phyloP scores from a whole-genome alignment of 2,113 vertebrate genomes.

The Crypturellus undulatus region DNA sequence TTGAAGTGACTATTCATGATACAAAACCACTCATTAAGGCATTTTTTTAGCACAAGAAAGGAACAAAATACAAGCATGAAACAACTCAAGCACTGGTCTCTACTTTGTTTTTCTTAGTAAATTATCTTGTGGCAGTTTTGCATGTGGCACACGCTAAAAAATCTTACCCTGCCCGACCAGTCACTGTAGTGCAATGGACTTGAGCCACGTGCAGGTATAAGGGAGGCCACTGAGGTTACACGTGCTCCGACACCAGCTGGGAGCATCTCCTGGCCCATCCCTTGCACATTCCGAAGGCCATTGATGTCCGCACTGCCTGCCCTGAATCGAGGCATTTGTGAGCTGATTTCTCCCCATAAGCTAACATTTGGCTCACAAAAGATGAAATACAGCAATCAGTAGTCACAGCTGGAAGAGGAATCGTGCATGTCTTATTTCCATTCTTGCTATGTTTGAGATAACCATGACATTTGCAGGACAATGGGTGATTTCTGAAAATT shows the following conservation, averaged over 20 bases:
- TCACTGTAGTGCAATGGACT: background rate
- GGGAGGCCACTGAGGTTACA: background rate
- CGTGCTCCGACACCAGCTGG: fast-evolving
- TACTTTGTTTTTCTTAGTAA: background rate
- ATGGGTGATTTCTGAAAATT: background rate
- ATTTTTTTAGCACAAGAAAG: background rate
- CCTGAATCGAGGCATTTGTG: background rate
- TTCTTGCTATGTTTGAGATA: background rate
- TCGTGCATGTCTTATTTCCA: background rate
- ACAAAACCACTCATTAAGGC: background rate
- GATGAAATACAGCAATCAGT: background rate
- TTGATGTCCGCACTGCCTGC: background rate
- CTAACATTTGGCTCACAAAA: background rate
- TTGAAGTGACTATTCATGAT: background rate
- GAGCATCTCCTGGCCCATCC: background rate
- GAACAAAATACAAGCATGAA: background rate
- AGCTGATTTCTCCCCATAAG: background rate
- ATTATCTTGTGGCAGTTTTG: background rate
- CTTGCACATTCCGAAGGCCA: background rate
- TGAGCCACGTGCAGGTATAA: background rate
- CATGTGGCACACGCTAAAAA: background rate
- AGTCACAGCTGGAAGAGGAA: background rate
- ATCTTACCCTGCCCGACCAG: fast-evolving
- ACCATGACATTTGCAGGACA: background rate
- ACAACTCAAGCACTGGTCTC: background rate